phyloP scores from a whole-genome alignment of 2,113 vertebrate species.

The Chrysemys picta region DNA sequence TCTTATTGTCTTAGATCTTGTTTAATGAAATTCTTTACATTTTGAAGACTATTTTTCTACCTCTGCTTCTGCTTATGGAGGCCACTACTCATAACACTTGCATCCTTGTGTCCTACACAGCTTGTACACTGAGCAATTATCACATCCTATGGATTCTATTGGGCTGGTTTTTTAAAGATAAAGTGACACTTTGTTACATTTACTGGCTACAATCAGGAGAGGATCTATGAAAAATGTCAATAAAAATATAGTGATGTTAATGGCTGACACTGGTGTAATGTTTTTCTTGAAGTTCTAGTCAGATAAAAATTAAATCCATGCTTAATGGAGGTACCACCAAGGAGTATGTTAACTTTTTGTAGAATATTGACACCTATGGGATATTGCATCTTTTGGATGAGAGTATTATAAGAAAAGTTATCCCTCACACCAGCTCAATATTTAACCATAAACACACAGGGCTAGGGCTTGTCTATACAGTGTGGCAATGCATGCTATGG shows the following conservation, averaged over 20 bases:
- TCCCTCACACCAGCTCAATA: not conserved
- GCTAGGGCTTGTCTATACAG: not conserved
- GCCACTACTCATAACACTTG: not conserved
- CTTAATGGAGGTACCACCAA: not conserved
- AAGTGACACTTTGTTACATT: not conserved
- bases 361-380: not conserved
- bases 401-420: fast-evolving
- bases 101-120: not conserved
- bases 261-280: not conserved
- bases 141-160: not conserved
- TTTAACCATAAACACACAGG: not conserved
- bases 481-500: not conserved
- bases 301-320: not conserved
- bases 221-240: not conserved
- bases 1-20: not conserved
- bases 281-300: not conserved
- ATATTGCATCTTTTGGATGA: not conserved
- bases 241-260: not conserved
- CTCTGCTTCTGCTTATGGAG: not conserved
- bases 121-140: not conserved
- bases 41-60: not conserved
- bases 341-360: not conserved
- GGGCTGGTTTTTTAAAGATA: not conserved
- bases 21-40: not conserved
- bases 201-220: not conserved